Conservation (phyloP, 2,113 vertebrate genomes). For the human region DNA sequence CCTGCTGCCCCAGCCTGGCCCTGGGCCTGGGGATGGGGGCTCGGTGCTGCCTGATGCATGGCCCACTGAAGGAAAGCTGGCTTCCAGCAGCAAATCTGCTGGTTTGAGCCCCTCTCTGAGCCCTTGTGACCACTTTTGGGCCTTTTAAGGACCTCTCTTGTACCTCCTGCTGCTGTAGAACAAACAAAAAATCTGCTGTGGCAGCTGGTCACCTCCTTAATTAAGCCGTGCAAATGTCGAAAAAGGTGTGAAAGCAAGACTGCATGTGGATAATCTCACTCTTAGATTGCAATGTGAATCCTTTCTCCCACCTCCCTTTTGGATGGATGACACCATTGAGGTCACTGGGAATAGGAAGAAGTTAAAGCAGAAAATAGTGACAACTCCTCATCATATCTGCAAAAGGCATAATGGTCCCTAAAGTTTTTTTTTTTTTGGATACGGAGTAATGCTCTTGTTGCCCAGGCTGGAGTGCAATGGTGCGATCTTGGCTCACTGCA, state of each 20-base stretch:
- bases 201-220: background rate
- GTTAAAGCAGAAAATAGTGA: background rate
- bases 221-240: background rate
- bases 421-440: too few species aligned
- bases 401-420: rapidly evolving
- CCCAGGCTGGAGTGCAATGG: too few species aligned
- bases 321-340: background rate
- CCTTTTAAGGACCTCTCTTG: background rate
- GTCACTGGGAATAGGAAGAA: background rate
- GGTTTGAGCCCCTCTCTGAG: background rate
- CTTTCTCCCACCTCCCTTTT: background rate
- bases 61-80: rapidly evolving
- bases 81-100: background rate
- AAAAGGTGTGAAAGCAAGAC: background rate
- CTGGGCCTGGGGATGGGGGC: rapidly evolving
- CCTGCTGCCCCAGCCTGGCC: too few species aligned
- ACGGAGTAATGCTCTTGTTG: too few species aligned
- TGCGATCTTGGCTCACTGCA: too few species aligned
- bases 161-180: background rate
- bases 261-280: background rate
- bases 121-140: background rate
- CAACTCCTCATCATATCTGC: too few species aligned
- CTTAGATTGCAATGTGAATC: background rate
- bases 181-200: background rate
- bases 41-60: too few species aligned